Percentiles rank a stretch among this genome's conserved stretches.
phyloP scores from a whole-genome alignment of 2,888 invertebrate species.

The Hipparchia semele region DNA sequence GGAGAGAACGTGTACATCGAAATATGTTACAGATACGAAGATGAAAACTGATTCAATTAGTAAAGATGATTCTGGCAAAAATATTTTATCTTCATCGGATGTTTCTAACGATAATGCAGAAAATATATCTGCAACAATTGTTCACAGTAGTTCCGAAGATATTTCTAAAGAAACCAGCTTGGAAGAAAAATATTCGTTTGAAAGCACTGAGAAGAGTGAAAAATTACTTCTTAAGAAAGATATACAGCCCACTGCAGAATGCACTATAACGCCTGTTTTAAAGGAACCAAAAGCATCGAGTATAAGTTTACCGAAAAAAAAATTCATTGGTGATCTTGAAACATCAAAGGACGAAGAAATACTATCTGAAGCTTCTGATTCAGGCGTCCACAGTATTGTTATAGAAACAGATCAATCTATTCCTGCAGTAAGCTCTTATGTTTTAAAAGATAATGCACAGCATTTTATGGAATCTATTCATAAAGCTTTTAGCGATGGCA shows the following conservation, averaged over 20 bases:
- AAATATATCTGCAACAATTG: conserved; percentile 49
- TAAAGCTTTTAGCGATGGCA: conserved; percentile 67
- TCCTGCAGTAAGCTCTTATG: conserved; percentile 43
- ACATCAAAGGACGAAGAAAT: conserved; percentile 54
- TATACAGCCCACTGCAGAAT: conserved; percentile 8
- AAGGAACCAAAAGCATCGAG: background rate
- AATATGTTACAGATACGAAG: conserved; percentile 40
- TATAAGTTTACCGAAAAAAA: background rate
- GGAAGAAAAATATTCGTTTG: conserved; percentile 75
- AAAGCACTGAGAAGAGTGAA: conserved; percentile 67
- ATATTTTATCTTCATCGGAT: conserved; percentile 9
- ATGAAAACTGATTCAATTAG: conserved; percentile 37
- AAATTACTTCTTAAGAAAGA: conserved; percentile 29
- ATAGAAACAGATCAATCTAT: conserved; percentile 50
- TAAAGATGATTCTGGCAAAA: background rate
- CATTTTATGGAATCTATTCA: conserved; percentile 66
- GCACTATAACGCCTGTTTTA: background rate
- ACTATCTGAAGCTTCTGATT: conserved; percentile 57
- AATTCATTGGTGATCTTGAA: conserved; percentile 28
- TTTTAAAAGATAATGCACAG: conserved; percentile 50
- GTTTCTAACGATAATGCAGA: conserved; percentile 57
- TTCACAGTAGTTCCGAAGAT: conserved; percentile 72
- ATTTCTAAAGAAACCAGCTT: conserved; percentile 70
- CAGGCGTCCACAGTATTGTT: conserved; percentile 61
- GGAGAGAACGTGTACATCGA: conserved; percentile 47